phyloP scores from a whole-genome alignment of 2,888 invertebrate species.

The Nomada fucata region DNA sequence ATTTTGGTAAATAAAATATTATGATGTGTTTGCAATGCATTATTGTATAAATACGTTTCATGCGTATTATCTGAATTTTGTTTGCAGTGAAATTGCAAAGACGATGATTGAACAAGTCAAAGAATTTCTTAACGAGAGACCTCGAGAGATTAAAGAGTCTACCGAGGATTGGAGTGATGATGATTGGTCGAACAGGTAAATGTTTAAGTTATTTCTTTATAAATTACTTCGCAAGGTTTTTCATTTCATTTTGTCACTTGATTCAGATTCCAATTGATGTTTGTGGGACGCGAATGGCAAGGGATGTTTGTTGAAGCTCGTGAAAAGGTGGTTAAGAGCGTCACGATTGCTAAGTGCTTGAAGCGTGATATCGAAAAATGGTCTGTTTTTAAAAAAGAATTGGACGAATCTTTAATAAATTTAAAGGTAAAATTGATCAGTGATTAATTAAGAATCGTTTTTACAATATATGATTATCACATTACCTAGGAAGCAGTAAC shows the following conservation, averaged over 20 bases:
- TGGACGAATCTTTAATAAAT: slow-evolving; percentile 87
- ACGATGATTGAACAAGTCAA: slow-evolving; percentile 85
- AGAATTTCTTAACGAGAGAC: slow-evolving; percentile 84
- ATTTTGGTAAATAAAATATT: slow-evolving; percentile 87
- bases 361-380: slow-evolving; percentile 88
- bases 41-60: not conserved
- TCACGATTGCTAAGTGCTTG: slow-evolving; percentile 92
- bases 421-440: slow-evolving; percentile 84
- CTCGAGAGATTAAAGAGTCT: slow-evolving; percentile 77
- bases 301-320: slow-evolving; percentile 91
- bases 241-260: slow-evolving; percentile 48
- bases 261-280: slow-evolving; percentile 86
- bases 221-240: slow-evolving; percentile 10
- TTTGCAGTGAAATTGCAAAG: slow-evolving; percentile 85
- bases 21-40: too few relatives aligned
- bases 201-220: slow-evolving; percentile 30
- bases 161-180: slow-evolving; percentile 71
- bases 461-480: slow-evolving; percentile 32
- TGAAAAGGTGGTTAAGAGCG: slow-evolving; percentile 91
- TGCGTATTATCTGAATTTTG: slow-evolving; percentile 5
- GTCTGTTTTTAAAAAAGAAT: slow-evolving; percentile 85
- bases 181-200: slow-evolving; percentile 71
- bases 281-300: slow-evolving; percentile 92
- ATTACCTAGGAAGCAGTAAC: slow-evolving; percentile 85
- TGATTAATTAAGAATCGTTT: slow-evolving; percentile 18